These are phyloP conservation scores for Hylyphantes graminicola DNA, from an alignment of 1,140 invertebrate species.

Conservation along the genomic window DNA sequence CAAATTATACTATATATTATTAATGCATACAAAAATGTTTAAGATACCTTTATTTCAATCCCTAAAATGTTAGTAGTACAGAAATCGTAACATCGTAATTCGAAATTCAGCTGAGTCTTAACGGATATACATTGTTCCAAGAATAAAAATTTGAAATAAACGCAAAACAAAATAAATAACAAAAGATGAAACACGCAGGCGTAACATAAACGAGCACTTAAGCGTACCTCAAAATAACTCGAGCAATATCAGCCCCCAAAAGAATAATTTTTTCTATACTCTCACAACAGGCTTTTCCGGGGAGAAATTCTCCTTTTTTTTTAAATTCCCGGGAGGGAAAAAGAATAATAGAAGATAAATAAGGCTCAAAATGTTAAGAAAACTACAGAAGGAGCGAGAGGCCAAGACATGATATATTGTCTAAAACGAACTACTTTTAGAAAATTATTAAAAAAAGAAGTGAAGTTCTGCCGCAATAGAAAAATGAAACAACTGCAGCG, in stretches of 20 bases:
- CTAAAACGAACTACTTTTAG: conserved; percentile 16
- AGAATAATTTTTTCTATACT: neutral
- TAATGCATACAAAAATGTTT: no score
- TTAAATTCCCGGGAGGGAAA: neutral
- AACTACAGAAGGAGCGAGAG: neutral
- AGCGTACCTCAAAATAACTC: neutral
- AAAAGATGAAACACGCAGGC: neutral
- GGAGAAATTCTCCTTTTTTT: neutral
- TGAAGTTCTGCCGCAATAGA: conserved; percentile 8
- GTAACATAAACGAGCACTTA: conserved; percentile 12
- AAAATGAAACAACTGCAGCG: conserved; percentile 20
- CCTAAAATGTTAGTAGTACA: no score
- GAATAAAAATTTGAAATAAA: no score
- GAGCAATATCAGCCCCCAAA: conserved; percentile 1
- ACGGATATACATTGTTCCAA: no score
- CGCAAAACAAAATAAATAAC: neutral
- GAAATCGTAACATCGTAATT: no score
- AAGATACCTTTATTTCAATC: no score
- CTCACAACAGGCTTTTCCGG: neutral
- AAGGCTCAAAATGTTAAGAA: conserved; percentile 18
- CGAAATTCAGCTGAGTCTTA: no score
- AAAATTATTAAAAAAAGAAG: conserved; percentile 24
- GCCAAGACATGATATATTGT: conserved; percentile 11
- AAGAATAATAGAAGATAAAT: conserved; percentile 36
- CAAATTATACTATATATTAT: no score